Conservation (phyloP, 2,888 invertebrate genomes). For the Eulithis prunata region DNA sequence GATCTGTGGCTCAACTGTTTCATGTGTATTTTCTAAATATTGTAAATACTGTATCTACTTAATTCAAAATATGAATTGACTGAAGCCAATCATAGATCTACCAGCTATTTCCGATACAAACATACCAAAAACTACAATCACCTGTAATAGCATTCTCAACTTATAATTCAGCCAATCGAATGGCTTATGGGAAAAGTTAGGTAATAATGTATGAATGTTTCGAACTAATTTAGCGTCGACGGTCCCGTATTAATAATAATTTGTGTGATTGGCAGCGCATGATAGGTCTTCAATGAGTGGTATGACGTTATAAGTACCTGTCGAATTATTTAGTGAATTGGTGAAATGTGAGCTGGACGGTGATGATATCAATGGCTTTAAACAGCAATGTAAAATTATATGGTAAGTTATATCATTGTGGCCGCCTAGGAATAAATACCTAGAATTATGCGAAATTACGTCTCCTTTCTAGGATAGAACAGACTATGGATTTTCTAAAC, state of each 20-base stretch:
- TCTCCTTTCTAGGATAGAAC: no score
- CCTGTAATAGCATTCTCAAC: constrained; percentile 22
- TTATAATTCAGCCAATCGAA: constrained; percentile 29
- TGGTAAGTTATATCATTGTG: no score
- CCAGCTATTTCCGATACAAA: background rate
- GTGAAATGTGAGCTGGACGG: constrained; percentile 1
- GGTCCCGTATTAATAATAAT: constrained; percentile 29
- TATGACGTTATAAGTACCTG: constrained; percentile 7
- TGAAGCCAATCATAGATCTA: background rate
- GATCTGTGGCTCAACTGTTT: no score
- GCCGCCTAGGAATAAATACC: no score
- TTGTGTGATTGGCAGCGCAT: constrained; percentile 32
- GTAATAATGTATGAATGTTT: constrained; percentile 37
- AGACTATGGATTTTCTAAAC: no score
- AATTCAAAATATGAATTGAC: background rate
- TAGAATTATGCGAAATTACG: no score
- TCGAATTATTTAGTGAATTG: background rate
- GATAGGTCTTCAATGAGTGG: constrained; percentile 27
- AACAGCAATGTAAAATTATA: no score
- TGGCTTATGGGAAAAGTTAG: constrained; percentile 36
- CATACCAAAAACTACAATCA: constrained; percentile 11
- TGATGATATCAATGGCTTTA: no score
- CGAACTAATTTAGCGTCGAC: constrained; percentile 29
- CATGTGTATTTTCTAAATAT: no score
- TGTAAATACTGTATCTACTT: no score